A percentile compares a stretch with the other conserved stretches of the same genome.
These are phyloP conservation scores for Chloroclysta siterata DNA, from an alignment of 2,888 invertebrate species.

Conservation along the genomic window DNA sequence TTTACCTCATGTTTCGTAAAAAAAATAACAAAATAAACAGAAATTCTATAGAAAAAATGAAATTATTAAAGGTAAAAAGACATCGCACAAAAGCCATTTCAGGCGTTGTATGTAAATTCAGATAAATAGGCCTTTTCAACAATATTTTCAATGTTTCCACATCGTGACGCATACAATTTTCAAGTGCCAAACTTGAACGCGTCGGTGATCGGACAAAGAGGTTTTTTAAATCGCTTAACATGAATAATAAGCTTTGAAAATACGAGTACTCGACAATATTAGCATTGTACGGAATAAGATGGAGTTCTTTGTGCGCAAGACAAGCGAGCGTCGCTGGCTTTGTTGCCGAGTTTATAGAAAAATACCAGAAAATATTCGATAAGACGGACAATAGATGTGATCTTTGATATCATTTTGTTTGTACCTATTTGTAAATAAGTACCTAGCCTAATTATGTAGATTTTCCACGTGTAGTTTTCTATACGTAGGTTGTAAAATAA, in stretches of 20 bases:
- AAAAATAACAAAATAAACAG: too few relatives aligned
- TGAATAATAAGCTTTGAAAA: constrained; percentile 47
- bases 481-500: too few relatives aligned
- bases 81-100: constrained; percentile 10
- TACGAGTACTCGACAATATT: constrained; percentile 48
- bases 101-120: constrained; percentile 5
- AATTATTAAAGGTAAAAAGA: constrained; percentile 11
- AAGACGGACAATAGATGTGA: constrained; percentile 38
- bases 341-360: constrained; percentile 51
- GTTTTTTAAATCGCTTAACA: constrained; percentile 35
- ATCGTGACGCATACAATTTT: constrained; percentile 32
- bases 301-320: constrained; percentile 52
- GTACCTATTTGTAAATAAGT: constrained; percentile 1
- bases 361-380: constrained; percentile 52
- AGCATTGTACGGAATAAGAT: constrained; percentile 50
- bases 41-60: not conserved
- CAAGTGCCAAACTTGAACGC: constrained; percentile 32
- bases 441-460: too few relatives aligned
- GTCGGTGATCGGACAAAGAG: constrained; percentile 24
- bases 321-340: constrained; percentile 44
- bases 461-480: too few relatives aligned
- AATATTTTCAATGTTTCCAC: constrained; percentile 25
- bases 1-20: too few relatives aligned
- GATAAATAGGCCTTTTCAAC: constrained; percentile 24
- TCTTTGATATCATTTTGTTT: constrained; percentile 21